Percentiles rank a stretch among this genome's conserved stretches.
Conservation (phyloP, 1,140 invertebrate genomes). For the Polypedilum pembai region DNA sequence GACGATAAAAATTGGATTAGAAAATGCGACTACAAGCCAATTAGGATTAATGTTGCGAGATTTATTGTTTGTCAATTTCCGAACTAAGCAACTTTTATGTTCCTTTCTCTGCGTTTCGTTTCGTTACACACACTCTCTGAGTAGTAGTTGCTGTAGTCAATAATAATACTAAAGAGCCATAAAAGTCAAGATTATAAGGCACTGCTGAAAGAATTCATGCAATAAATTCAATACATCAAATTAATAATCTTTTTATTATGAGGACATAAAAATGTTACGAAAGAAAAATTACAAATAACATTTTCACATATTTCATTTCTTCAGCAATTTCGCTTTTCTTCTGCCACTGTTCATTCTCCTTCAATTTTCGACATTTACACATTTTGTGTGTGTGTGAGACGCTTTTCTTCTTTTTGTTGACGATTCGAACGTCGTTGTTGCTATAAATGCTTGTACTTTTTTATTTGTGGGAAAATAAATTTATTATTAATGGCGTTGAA, state of each 20-base stretch:
- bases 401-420: too few species aligned
- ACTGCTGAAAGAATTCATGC: slow-evolving; percentile 16
- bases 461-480: too few species aligned
- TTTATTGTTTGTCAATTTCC: background rate
- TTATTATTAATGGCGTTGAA: too few species aligned
- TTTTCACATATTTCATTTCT: slow-evolving; percentile 19
- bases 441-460: too few species aligned
- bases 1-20: background rate
- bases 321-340: background rate
- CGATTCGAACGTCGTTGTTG: too few species aligned
- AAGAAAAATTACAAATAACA: slow-evolving; percentile 19
- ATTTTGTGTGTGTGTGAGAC: background rate
- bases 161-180: slow-evolving; percentile 1
- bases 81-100: slow-evolving; percentile 18
- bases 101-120: background rate
- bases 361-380: background rate
- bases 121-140: background rate
- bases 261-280: slow-evolving; percentile 15
- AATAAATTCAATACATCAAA: slow-evolving; percentile 19
- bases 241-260: slow-evolving; percentile 20
- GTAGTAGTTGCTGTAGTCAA: background rate
- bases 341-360: too few species aligned
- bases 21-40: slow-evolving; percentile 11
- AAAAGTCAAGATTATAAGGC: slow-evolving; percentile 18
- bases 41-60: slow-evolving; percentile 12